Evolutionary conservation across 2,797 vertebrate species (phyloP), one percentile per base, ranked within the genome.

Genomic region (Kryptopterus vitreolus): DNA sequence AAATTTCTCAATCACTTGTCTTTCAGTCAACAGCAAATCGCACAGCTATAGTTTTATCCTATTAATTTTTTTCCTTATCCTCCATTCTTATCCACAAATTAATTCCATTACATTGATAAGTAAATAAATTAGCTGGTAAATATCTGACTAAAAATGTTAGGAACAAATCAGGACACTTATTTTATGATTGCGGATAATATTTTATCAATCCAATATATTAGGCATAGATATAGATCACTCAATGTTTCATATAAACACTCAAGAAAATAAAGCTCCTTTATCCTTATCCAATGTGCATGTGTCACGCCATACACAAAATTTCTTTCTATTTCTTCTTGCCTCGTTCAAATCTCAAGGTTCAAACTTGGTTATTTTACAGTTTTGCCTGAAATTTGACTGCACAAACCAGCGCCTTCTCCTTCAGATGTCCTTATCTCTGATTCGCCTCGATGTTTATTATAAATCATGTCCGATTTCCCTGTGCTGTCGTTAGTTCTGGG

Each of bases 381-480:
- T 33, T 35, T 58, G 6, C 3, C 24, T 74, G 55, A 58, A 26
- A 59, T 24, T 63, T 48, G 31, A 18, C 22, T 29, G 2, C 6
- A 72, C 53, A 58, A 20, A 58, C 7, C 9, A 58, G 35, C 0
- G 24, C 35, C 35, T 1, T 74, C 76, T n/a, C 26, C 52, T 26
- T 61, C 68, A 5, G 12, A 22, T 1, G 1, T 69, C 18, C 22
- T 73, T 75, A 78, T 84, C 77, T 78, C 63, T 0, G 24, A 4
- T 70, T 82, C 31, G 18, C 50, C 78, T 3, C 2, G 59, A 66
- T 58, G 62, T 81, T 78, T 81, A 58, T 89, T 3, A 57, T 52
- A 83, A 86, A 87, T 80, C 66, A 87, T 76, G 52, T 84, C 26
- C 1, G 26, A 78, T 84, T 69, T 86, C 85, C 76, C 75, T 84